Percentiles rank a stretch among this genome's conserved stretches.
These are phyloP conservation scores for Drosophila picticornis DNA, from an alignment of 2,888 invertebrate species.

Conservation along the genomic window DNA sequence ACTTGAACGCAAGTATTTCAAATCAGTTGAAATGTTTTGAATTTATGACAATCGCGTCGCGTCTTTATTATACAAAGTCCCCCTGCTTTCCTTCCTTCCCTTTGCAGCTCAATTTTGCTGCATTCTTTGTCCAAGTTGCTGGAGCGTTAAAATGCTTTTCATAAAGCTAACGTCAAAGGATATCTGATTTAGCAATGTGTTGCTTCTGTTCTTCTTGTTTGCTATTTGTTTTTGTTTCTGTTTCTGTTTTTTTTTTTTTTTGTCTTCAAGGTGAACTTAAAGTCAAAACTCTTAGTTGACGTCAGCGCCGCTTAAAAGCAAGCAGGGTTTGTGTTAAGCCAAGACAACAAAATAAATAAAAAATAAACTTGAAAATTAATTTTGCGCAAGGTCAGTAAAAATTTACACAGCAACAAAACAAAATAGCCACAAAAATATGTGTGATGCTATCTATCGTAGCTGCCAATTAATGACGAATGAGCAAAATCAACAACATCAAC, in stretches of 20 bases:
- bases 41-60: constrained; percentile 64
- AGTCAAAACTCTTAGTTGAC: constrained; percentile 34
- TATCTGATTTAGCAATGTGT: constrained; percentile 50
- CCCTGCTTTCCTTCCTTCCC: neutral
- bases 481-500: constrained; percentile 39
- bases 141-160: constrained; percentile 65
- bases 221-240: neutral
- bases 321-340: constrained; percentile 17
- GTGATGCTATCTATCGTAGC: constrained; percentile 58
- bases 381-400: constrained; percentile 76
- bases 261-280: constrained; percentile 67
- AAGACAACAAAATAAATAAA: neutral
- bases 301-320: constrained; percentile 25
- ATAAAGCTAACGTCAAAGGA: constrained; percentile 67
- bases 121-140: constrained; percentile 69
- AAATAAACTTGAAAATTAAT: constrained; percentile 23
- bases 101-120: constrained; percentile 42
- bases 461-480: constrained; percentile 75
- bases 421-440: constrained; percentile 37
- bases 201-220: constrained; percentile 15
- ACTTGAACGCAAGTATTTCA: constrained; percentile 62
- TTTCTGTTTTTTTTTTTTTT: neutral
- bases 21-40: constrained; percentile 75
- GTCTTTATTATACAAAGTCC: constrained; percentile 60
- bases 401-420: constrained; percentile 36